A percentile compares a stretch with the other conserved stretches of the same genome.
Conservation (phyloP, 1,140 invertebrate species). For the Drosophila murphyi region DNA sequence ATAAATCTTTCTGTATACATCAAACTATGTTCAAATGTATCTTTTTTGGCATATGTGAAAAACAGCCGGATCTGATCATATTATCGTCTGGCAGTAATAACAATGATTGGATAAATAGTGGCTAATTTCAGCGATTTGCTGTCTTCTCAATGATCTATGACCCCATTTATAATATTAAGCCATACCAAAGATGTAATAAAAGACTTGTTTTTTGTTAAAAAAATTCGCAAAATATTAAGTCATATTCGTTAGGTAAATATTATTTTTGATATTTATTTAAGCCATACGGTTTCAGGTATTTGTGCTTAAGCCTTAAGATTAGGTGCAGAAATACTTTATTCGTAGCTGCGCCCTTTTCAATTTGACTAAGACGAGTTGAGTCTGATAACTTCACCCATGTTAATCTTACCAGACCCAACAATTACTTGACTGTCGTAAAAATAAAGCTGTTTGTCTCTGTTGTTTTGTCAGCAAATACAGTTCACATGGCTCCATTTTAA, state of each 20-base stretch:
- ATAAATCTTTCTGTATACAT: too few species aligned
- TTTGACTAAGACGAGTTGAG: not conserved
- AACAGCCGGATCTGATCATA: not conserved
- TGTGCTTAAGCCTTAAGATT: not conserved
- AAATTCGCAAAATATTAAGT: not conserved
- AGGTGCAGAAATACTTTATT: not conserved
- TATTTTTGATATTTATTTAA: not conserved
- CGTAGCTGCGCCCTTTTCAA: constrained; percentile 7
- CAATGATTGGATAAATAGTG: not conserved
- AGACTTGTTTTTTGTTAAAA: not conserved
- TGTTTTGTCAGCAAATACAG: constrained; percentile 36
- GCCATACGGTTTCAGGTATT: not conserved
- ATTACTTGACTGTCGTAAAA: constrained; percentile 3
- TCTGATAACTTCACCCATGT: not conserved
- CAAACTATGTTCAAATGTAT: not conserved
- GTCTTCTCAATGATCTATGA: not conserved
- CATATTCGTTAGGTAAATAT: not conserved
- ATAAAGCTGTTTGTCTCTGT: constrained; percentile 23
- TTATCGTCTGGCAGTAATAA: not conserved
- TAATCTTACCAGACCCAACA: constrained; percentile 16
- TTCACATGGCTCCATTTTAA: constrained; percentile 33
- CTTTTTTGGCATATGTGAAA: not conserved
- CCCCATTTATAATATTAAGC: not conserved
- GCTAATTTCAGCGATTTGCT: constrained; percentile 2
- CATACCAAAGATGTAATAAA: not conserved